A percentile compares a stretch with the other conserved stretches of the same genome.
phyloP scores from a whole-genome alignment of 2,797 vertebrate genomes.

The Eremophila alpestris region DNA sequence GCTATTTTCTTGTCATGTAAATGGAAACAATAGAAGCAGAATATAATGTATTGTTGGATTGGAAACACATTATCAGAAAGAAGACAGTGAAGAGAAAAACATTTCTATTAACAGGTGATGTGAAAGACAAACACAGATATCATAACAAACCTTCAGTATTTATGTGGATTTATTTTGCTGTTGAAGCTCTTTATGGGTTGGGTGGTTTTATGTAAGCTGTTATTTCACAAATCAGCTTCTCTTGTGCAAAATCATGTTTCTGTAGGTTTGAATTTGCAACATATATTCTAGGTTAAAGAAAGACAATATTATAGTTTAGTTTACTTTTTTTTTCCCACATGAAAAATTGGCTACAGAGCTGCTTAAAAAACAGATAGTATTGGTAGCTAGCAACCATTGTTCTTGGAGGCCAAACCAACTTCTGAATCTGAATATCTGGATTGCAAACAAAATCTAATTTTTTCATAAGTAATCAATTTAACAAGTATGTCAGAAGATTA shows the following conservation, averaged over 20 bases:
- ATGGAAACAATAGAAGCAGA: neutral
- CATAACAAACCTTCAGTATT: neutral
- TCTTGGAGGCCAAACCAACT: neutral
- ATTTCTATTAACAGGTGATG: neutral
- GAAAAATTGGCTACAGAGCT: neutral
- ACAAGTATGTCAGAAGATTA: neutral
- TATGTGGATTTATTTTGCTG: neutral
- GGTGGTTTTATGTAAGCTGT: neutral
- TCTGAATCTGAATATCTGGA: neutral
- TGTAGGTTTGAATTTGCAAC: neutral
- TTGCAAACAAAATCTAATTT: neutral
- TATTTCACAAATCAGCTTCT: neutral
- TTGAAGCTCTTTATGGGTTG: fast-evolving
- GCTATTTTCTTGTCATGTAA: neutral
- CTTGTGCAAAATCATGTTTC: neutral
- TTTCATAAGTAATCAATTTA: neutral
- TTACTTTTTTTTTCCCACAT: neutral
- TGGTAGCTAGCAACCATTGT: neutral
- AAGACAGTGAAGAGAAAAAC: neutral
- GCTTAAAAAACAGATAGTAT: neutral
- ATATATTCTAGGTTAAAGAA: neutral
- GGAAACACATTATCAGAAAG: neutral
- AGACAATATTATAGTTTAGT: neutral
- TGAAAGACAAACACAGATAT: neutral
- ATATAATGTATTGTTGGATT: neutral